Evolutionary conservation across 1,140 invertebrate genomes (phyloP), one percentile per base, ranked within the genome.

Genomic region (Adoxophyes honmai): DNA sequence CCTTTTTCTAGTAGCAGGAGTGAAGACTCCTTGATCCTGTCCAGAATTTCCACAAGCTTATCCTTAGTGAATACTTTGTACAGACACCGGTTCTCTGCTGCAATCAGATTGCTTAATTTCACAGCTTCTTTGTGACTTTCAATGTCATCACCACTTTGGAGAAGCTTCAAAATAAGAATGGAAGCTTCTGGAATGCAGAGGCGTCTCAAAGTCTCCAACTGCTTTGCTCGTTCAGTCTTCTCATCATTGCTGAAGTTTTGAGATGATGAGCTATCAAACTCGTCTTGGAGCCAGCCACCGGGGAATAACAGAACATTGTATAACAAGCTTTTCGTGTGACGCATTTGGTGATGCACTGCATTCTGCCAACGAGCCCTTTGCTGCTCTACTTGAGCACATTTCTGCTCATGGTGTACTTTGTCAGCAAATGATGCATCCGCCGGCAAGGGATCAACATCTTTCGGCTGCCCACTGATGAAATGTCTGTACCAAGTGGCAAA

Each of bases 291-390:
- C 97, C 97, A 99, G 21, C 96, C 96, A 66, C 96, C 94, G 35
- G 96, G 94, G 76, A 98, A 98, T 1, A 97, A 76, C 16, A 99
- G 78, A 5, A 98, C 94, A 86, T 98, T 98, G 84, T 96, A 97
- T 0, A 99, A 89, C 21, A 95, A 90, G 44, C 94, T 93, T 66
- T 94, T 94, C 0, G 96, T 94, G 34, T 88, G 81, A 1, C 68
- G 68, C 10, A 86, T 77, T 61, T 87, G 83, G 57, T 89, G 83
- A 39, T 68, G 57, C 2, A 87, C 74, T n/a, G 86, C 78, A 77
- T 84, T 84, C 36, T 67, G 93, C 97, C 97, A 98, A 35, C 94
- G 90, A 11, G 94, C 92, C 52, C 94, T 78, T 67, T 97, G 95
- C 7, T 91, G 88, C 65, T 95, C 92, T 70, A 96, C 95, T 67